A percentile compares a stretch with the other conserved stretches of the same genome.
These are phyloP conservation scores for Cettia cetti DNA, from an alignment of 2,113 vertebrate genomes.

Conservation along the genomic window DNA sequence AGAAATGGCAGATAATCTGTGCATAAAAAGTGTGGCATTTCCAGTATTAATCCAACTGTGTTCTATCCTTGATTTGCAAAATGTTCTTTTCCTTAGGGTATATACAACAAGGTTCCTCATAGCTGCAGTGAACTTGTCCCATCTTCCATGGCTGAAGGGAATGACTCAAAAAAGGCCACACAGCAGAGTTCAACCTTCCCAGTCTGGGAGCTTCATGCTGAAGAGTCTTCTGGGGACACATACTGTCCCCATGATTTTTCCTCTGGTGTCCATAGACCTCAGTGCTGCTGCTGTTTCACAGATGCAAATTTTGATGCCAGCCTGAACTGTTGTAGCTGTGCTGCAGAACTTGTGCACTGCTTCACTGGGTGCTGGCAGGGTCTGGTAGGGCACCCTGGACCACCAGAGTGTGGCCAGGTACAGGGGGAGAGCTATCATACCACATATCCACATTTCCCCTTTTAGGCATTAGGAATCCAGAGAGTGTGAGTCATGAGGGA, in stretches of 20 bases:
- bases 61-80: neutral
- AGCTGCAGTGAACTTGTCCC: neutral
- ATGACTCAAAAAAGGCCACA: neutral
- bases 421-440: neutral
- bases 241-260: neutral
- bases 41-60: neutral
- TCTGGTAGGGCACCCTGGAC: neutral
- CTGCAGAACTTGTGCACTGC: neutral
- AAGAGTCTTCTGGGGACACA: neutral
- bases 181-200: neutral
- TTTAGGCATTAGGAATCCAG: neutral
- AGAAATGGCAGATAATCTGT: neutral
- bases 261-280: neutral
- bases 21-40: neutral
- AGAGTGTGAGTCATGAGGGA: accelerated
- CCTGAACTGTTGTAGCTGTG: neutral
- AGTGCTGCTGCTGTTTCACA: neutral
- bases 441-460: neutral
- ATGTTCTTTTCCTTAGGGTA: neutral
- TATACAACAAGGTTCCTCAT: neutral
- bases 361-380: neutral
- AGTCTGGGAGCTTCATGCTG: neutral
- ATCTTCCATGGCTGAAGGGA: neutral
- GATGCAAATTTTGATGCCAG: neutral
- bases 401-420: neutral